These are phyloP conservation scores for Mycalesis mineus DNA, from an alignment of 2,888 invertebrate species.

Conservation along the genomic window DNA sequence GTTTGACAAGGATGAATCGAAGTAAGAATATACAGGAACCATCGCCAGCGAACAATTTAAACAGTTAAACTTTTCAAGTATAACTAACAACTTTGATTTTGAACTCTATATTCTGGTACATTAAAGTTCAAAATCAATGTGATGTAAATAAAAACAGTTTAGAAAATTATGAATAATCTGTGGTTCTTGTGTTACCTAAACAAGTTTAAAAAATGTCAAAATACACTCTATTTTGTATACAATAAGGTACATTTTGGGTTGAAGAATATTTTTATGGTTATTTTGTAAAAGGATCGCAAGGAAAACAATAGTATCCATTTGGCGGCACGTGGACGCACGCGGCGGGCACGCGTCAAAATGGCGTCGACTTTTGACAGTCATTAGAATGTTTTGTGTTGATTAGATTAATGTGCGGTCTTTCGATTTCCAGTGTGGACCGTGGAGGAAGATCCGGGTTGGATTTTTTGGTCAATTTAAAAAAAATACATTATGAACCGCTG, in stretches of 20 bases:
- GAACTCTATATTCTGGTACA: not conserved
- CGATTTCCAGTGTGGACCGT: constrained; percentile 28
- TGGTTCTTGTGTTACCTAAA: constrained; percentile 11
- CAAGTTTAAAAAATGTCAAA: not conserved
- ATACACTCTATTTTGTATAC: not conserved
- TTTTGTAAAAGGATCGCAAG: constrained; percentile 30
- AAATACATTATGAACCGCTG: too few species aligned
- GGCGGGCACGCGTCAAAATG: constrained; percentile 53
- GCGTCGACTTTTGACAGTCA: constrained; percentile 48
- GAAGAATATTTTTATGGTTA: constrained; percentile 14
- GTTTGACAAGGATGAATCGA: not conserved
- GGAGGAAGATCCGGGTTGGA: constrained; percentile 8
- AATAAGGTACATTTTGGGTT: not conserved
- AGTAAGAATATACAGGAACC: constrained; percentile 18
- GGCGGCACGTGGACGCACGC: constrained; percentile 38
- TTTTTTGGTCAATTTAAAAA: not conserved
- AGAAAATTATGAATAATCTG: constrained; percentile 6
- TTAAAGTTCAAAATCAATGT: constrained; percentile 7
- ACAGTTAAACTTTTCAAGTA: constrained; percentile 16
- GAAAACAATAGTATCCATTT: constrained; percentile 51
- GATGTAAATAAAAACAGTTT: not conserved
- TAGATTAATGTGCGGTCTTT: constrained; percentile 48
- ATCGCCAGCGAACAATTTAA: constrained; percentile 17
- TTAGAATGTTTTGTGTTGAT: constrained; percentile 55
- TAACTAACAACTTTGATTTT: not conserved